Conservation (phyloP, 1,140 invertebrate genomes). For the Scaptodrosophila lebanonensis region DNA sequence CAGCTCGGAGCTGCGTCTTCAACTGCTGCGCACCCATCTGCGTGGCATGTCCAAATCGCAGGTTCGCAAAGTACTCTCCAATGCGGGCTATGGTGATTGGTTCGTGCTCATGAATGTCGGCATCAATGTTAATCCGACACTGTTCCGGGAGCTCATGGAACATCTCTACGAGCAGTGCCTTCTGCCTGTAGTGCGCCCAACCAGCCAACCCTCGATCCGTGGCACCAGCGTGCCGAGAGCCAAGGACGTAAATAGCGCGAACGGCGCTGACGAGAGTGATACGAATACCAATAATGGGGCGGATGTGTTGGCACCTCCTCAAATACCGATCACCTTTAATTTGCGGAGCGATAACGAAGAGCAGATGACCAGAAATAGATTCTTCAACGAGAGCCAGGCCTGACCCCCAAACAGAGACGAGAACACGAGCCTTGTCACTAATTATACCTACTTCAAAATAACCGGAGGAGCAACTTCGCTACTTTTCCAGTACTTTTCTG, state of each 20-base stretch:
- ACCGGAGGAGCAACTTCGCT: too few relatives aligned
- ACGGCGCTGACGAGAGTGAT: too few relatives aligned
- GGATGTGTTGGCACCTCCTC: not conserved
- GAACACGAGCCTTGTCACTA: too few relatives aligned
- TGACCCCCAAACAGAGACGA: not conserved
- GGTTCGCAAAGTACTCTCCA: constrained; percentile 39
- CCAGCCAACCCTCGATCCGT: not conserved
- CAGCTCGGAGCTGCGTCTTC: constrained; percentile 53
- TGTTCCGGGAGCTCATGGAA: constrained; percentile 79
- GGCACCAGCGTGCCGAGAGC: constrained; percentile 1
- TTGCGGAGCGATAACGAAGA: constrained; percentile 30
- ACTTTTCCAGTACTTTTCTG: constrained; percentile 1
- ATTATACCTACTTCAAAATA: too few relatives aligned
- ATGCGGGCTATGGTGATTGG: constrained; percentile 81
- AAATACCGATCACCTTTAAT: constrained; percentile 8
- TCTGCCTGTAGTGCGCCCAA: not conserved
- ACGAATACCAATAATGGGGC: too few relatives aligned
- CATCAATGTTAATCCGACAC: constrained; percentile 83
- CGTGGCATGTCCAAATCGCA: constrained; percentile 47
- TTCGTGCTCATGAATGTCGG: constrained; percentile 83
- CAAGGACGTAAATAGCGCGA: too few relatives aligned
- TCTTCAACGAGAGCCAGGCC: constrained; percentile 42
- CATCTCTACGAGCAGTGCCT: constrained; percentile 25
- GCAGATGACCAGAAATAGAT: constrained; percentile 40
- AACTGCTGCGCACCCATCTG: constrained; percentile 79